A percentile compares a stretch with the other conserved stretches of the same genome.
phyloP scores from a whole-genome alignment of 2,888 invertebrate genomes.

The Patella ulyssiponensis region DNA sequence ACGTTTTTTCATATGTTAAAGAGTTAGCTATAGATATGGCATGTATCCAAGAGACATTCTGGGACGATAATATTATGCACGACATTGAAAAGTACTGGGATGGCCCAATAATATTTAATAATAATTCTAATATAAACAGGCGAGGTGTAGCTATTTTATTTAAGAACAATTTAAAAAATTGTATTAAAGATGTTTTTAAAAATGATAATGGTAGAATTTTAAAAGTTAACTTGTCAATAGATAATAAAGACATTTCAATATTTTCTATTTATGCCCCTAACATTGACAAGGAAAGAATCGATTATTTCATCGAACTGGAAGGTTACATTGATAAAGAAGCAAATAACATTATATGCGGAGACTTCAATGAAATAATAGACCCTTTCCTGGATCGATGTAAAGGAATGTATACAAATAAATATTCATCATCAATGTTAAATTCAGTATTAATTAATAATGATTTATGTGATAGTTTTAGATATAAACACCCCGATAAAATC shows the following conservation, averaged over 20 bases:
- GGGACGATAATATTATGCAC: not conserved
- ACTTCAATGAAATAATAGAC: not conserved
- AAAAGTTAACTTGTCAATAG: constrained; percentile 8
- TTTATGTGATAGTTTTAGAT: not conserved
- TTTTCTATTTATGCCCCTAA: constrained; percentile 29
- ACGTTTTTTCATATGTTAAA: not conserved
- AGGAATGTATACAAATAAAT: not conserved
- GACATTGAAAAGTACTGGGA: constrained; percentile 7
- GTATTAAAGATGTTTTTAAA: not conserved
- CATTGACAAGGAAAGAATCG: constrained; percentile 8
- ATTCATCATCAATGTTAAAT: not conserved
- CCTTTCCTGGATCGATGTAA: not conserved
- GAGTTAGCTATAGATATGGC: not conserved
- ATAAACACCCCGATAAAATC: not conserved
- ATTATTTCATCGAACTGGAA: not conserved
- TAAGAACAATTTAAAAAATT: constrained; percentile 2
- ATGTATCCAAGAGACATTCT: constrained; percentile 22
- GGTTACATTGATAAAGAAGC: not conserved
- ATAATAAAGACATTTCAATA: constrained; percentile 17
- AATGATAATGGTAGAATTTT: constrained; percentile 22
- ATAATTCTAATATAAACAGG: not conserved
- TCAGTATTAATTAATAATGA: not conserved
- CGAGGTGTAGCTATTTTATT: constrained; percentile 20
- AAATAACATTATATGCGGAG: not conserved
- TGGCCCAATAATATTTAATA: constrained; percentile 5